Conservation (phyloP, 2,797 vertebrate genomes). For the Acrossocheilus wenchowensis region DNA sequence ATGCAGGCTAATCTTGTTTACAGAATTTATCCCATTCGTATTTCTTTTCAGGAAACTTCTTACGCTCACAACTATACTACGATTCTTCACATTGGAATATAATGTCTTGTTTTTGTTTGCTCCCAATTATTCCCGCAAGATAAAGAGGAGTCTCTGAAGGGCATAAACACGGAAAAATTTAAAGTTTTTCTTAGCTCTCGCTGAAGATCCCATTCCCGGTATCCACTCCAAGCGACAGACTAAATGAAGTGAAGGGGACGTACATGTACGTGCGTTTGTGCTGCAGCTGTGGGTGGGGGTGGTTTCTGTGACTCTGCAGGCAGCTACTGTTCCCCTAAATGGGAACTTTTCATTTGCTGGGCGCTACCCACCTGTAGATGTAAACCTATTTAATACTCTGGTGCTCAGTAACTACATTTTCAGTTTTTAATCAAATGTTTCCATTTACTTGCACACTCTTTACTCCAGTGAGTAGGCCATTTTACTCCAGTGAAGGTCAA, state of each 20-base stretch:
- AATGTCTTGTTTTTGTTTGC: constrained; percentile 44
- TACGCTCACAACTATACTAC: constrained; percentile 37
- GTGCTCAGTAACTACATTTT: not conserved
- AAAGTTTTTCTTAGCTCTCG: constrained; percentile 79
- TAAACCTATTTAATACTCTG: not conserved
- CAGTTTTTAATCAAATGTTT: not conserved
- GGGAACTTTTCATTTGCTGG: constrained; percentile 15
- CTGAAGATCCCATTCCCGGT: constrained; percentile 82
- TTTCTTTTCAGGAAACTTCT: constrained; percentile 51
- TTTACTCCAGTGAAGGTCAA: not conserved
- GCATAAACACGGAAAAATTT: constrained; percentile 80
- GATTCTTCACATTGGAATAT: constrained; percentile 44
- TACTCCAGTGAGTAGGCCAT: not conserved
- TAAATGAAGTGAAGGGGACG: constrained; percentile 59
- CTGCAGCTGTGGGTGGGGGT: constrained; percentile 40
- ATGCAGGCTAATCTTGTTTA: constrained; percentile 28
- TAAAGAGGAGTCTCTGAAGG: constrained; percentile 79
- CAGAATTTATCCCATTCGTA: constrained; percentile 65
- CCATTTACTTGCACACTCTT: not conserved
- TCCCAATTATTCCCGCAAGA: constrained; percentile 79
- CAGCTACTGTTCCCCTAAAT: constrained; percentile 25
- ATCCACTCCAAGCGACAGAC: constrained; percentile 70
- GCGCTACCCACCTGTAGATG: constrained; percentile 4
- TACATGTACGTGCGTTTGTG: constrained; percentile 1
- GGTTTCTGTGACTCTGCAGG: constrained; percentile 13